Evolutionary conservation across 2,888 invertebrate genomes (phyloP).

Genomic region (Stenichneumon culpator): DNA sequence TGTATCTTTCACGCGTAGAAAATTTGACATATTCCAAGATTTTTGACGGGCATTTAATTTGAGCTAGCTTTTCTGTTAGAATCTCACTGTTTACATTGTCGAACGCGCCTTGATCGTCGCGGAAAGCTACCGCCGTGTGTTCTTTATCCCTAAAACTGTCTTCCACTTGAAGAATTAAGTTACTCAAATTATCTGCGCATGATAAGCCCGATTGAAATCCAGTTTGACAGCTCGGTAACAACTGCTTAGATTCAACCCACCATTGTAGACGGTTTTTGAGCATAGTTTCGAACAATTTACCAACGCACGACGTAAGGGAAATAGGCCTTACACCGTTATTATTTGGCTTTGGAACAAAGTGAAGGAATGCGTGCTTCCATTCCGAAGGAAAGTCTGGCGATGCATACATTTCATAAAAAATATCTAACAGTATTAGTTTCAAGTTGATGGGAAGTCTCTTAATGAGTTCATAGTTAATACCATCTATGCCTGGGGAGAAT

Average conservation of each 20-base stretch:
- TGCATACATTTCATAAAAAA: conserved; percentile 46
- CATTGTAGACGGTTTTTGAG: conserved; percentile 66
- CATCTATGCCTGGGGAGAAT: no score
- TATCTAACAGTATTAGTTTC: conserved; percentile 63
- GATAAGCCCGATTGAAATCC: conserved; percentile 65
- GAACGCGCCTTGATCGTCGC: conserved; percentile 67
- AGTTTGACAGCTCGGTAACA: conserved; percentile 58
- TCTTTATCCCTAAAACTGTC: conserved; percentile 3
- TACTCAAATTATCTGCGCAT: conserved; percentile 61
- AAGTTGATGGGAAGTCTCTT: conserved; percentile 45
- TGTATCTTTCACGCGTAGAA: conserved; percentile 22
- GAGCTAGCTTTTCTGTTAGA: conserved; percentile 46
- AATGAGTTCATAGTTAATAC: conserved; percentile 7
- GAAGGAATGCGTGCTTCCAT: conserved; percentile 59
- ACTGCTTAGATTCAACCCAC: conserved; percentile 62
- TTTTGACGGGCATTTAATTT: conserved; percentile 27
- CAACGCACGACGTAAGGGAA: conserved; percentile 63
- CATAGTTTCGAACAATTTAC: conserved; percentile 69
- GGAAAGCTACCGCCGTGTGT: conserved; percentile 54
- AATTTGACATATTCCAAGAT: conserved; percentile 44
- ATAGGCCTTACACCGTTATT: conserved; percentile 59
- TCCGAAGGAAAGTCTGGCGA: no score
- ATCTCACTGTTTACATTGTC: conserved; percentile 67
- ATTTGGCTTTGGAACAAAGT: conserved; percentile 66
- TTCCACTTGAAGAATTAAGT: conserved; percentile 41